phyloP scores from a whole-genome alignment of 2,797 vertebrate genomes.

The Cossypha heuglini region DNA sequence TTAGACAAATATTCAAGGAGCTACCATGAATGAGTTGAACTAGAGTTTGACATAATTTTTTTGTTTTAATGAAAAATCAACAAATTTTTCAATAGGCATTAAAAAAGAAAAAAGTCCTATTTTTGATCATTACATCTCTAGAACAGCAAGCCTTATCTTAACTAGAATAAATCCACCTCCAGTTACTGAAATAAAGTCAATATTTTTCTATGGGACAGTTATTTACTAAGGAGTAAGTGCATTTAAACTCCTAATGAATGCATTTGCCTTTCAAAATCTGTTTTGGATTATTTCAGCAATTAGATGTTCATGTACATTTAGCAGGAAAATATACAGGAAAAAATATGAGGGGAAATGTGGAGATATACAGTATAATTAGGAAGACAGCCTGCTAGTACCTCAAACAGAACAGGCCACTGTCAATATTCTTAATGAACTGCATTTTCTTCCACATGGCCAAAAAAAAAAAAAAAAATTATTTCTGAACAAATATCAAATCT shows the following conservation, averaged over 20 bases:
- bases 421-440: not conserved
- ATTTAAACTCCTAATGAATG: not conserved
- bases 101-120: not conserved
- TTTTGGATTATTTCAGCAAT: conserved; percentile 8
- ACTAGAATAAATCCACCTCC: not conserved
- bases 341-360: not conserved
- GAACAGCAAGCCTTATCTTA: not conserved
- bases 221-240: not conserved
- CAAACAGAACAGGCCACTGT: not conserved
- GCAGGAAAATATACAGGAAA: conserved; percentile 3
- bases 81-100: not conserved
- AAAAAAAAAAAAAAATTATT: not conserved
- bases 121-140: not conserved
- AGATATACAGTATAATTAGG: conserved; percentile 25
- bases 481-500: not conserved
- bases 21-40: not conserved
- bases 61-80: not conserved
- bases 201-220: not conserved
- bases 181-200: not conserved
- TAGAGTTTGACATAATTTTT: not conserved
- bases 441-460: not conserved
- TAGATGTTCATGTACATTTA: not conserved
- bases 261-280: not conserved
- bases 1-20: not conserved
- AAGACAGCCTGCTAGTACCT: conserved; percentile 17